These are phyloP conservation scores for Thereva nobilitata DNA, from an alignment of 2,888 invertebrate genomes.

Conservation along the genomic window DNA sequence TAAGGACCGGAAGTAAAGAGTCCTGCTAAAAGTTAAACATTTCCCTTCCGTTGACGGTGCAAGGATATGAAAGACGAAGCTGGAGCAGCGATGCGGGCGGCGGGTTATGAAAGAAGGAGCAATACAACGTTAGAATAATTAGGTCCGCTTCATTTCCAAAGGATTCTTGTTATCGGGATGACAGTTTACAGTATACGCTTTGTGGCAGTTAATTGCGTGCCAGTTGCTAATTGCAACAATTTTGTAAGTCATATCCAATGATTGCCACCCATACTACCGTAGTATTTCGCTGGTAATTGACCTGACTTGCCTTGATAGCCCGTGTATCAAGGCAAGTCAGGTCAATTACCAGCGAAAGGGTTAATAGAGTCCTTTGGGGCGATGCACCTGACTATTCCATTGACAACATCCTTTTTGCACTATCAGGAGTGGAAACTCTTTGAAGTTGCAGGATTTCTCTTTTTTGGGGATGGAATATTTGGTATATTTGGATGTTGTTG, in stretches of 20 bases:
- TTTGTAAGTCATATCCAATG: conserved; percentile 20
- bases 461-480: conserved; percentile 24
- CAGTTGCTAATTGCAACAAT: conserved; percentile 25
- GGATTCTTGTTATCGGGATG: conserved; percentile 12
- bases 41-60: neutral
- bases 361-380: conserved; percentile 1
- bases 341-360: conserved; percentile 17
- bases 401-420: neutral
- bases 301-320: too few relatives aligned
- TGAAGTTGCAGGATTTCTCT: conserved; percentile 22
- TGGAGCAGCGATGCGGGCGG: too few relatives aligned
- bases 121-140: neutral
- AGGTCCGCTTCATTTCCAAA: conserved; percentile 12
- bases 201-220: conserved; percentile 28
- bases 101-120: too few relatives aligned
- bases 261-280: conserved; percentile 9
- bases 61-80: too few relatives aligned
- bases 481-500: conserved; percentile 16
- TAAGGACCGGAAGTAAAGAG: conserved; percentile 24
- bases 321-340: conserved; percentile 21
- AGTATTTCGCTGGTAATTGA: too few relatives aligned
- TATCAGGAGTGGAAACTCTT: conserved; percentile 11
- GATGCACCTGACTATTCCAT: neutral
- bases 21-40: conserved; percentile 22
- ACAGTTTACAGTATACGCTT: conserved; percentile 10